phyloP scores from a whole-genome alignment of 2,113 vertebrate species.

The Lophura nycthemera region DNA sequence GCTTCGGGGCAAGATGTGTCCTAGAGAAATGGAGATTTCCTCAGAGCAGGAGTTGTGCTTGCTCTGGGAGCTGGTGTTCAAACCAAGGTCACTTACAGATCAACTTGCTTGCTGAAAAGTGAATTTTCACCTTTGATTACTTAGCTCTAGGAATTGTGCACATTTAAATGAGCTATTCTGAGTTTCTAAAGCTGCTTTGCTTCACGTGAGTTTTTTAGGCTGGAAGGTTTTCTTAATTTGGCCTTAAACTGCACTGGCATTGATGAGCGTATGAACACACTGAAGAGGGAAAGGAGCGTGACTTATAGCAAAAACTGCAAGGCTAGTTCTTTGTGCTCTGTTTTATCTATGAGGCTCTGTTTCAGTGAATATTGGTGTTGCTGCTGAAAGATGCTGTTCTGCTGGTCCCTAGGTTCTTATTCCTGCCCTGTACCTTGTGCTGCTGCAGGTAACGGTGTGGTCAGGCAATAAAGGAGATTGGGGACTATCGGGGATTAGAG shows the following conservation, averaged over 20 bases:
- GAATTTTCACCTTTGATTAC: background rate
- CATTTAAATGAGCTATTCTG: background rate
- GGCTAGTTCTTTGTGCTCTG: background rate
- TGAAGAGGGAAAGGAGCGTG: background rate
- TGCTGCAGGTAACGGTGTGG: background rate
- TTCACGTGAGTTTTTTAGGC: background rate
- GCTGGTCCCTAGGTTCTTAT: background rate
- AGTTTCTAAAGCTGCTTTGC: background rate
- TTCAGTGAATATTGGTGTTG: background rate
- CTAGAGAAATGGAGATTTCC: background rate
- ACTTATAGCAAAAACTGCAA: background rate
- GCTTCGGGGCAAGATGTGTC: background rate
- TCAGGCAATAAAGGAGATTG: background rate
- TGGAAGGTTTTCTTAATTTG: background rate
- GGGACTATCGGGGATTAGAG: background rate
- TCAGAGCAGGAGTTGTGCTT: background rate
- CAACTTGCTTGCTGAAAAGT: background rate
- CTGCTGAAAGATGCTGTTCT: background rate
- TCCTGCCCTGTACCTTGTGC: background rate
- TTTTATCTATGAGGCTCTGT: background rate
- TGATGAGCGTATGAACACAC: background rate
- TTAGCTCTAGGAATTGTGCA: rapidly evolving
- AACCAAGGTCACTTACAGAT: background rate
- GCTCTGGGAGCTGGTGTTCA: background rate
- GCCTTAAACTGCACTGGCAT: background rate